Evolutionary conservation across 2,797 vertebrate species (phyloP).

Genomic region (Rhinogobio ventralis): DNA sequence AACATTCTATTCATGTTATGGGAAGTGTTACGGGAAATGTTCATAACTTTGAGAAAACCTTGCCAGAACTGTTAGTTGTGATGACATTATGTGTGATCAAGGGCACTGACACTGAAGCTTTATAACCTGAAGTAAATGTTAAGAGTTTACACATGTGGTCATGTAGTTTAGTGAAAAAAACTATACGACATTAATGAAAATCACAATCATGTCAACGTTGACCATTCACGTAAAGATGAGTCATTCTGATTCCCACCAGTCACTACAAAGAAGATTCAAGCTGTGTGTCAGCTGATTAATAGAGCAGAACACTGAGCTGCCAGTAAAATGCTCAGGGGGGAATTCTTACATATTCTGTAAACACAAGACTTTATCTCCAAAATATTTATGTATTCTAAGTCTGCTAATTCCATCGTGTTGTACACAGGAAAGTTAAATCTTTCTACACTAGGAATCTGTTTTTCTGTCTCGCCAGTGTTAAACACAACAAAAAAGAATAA

Average conservation of each 20-base stretch:
- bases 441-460: neutral
- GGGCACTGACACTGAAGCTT: neutral
- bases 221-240: neutral
- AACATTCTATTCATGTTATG: too few relatives aligned
- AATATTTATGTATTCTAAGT: slow-evolving; percentile 31
- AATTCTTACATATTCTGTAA: slow-evolving; percentile 18
- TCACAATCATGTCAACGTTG: neutral
- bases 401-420: slow-evolving; percentile 8
- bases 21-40: too few relatives aligned
- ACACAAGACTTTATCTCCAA: slow-evolving; percentile 30
- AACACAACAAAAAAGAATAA: neutral
- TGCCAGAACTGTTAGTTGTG: neutral
- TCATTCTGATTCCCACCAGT: neutral
- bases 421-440: neutral
- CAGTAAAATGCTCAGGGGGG: slow-evolving; percentile 16
- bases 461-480: neutral
- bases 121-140: neutral
- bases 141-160: neutral
- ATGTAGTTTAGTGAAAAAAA: neutral
- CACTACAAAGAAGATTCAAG: slow-evolving; percentile 3
- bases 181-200: neutral
- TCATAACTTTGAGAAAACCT: neutral
- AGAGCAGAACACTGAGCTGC: slow-evolving; percentile 12
- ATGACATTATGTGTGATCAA: neutral
- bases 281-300: slow-evolving; percentile 32